These are phyloP conservation scores for Branchinecta sandiegonensis DNA, from an alignment of 2,888 invertebrate genomes.

Conservation along the genomic window DNA sequence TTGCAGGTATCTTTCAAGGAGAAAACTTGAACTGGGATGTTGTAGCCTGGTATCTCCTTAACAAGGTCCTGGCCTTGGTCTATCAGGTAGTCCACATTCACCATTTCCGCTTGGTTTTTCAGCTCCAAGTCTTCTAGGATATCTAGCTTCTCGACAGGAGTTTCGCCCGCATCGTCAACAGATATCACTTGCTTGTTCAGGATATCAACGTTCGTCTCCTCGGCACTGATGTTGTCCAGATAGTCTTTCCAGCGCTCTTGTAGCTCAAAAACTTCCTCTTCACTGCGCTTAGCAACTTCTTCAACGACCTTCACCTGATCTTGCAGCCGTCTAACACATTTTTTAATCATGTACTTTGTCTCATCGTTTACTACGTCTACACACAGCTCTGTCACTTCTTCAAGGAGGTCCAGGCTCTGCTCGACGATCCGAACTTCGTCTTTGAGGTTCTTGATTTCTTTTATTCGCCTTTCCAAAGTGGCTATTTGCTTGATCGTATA, in stretches of 20 bases:
- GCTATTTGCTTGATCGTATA: conserved; percentile 36
- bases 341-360: conserved; percentile 39
- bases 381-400: conserved; percentile 40
- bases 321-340: conserved; percentile 45
- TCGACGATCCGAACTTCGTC: conserved; percentile 37
- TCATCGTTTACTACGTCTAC: conserved; percentile 39
- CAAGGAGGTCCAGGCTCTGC: conserved; percentile 56
- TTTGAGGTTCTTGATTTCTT: conserved; percentile 25
- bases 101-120: conserved; percentile 21
- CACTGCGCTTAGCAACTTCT: conserved; percentile 47
- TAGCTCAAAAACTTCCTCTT: conserved; percentile 41
- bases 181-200: conserved; percentile 40
- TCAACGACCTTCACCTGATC: conserved; percentile 55
- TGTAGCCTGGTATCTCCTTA: conserved; percentile 51
- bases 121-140: conserved; percentile 26
- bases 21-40: conserved; percentile 52
- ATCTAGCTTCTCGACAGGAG: conserved; percentile 33
- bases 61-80: conserved; percentile 44
- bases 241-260: conserved; percentile 56
- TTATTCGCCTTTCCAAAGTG: conserved; percentile 30
- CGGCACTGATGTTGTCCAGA: conserved; percentile 45
- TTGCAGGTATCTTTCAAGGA: conserved; percentile 49
- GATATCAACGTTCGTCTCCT: conserved; percentile 41
- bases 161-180: conserved; percentile 49
- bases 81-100: conserved; percentile 45